Evolutionary conservation across 2,888 invertebrate genomes (phyloP), one percentile per base, ranked within the genome.

Genomic region (Diloba caeruleocephala): DNA sequence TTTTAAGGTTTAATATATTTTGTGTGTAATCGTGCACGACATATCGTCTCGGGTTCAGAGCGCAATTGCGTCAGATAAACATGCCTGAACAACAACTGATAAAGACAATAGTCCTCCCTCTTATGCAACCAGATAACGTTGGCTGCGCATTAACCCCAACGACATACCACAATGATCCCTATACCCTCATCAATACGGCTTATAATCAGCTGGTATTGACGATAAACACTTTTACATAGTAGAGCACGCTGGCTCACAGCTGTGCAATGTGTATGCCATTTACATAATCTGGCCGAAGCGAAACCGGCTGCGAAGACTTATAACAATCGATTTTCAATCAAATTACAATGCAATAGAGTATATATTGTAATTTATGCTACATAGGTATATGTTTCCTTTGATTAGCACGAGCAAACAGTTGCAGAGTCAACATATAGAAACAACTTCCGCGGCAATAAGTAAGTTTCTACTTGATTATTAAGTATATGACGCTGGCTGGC

Each of bases 41-140:
- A 33, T 55, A 63, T 44, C 49, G 44, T n/a, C 17, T 37, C 12
- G 49, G 33, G 68, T 74, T 74, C 74, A 67, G 50, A 64, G 71
- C 64, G 74, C 77, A 75, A 73, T 82, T 82, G 79, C 83, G 79
- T 81, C 79, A 80, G 66, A 74, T 74, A 76, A 76, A 76, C 71
- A 73, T 58, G 58, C 43, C 46, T 61, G 64, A 71, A 78, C 74
- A 74, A 73, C 79, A 77, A 79, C 83, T 84, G 87, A 88, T 87
- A 88, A 85, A 83, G 81, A 87, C 87, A 86, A 87, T 84, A 77
- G 82, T 79, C 84, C 82, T 78, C 74, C 75, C 82, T 81, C 87
- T 90, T 90, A 89, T 88, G 89, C 88, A 91, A 91, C 82, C 61
- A 79, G 87, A 89, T 88, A 89, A 85, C 79, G 71, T 66, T 55